phyloP scores from a whole-genome alignment of 1,140 invertebrate species.

The Copidosoma floridanum region DNA sequence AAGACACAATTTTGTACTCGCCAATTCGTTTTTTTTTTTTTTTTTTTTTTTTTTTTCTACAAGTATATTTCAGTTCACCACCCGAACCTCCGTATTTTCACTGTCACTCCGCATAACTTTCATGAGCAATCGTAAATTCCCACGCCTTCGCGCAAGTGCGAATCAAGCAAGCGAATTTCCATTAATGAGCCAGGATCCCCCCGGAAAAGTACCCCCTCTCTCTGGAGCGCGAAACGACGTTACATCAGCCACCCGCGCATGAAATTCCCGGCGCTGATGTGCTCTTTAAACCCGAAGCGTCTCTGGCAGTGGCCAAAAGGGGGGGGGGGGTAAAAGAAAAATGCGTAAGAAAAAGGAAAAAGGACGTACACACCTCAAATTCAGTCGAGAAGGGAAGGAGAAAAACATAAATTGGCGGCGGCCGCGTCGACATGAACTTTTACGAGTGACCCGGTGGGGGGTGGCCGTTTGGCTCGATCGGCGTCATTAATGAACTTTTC shows the following conservation, averaged over 20 bases:
- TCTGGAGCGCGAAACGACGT: neutral
- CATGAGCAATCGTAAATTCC: no score
- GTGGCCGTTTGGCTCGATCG: slow-evolving; percentile 9
- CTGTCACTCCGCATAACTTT: no score
- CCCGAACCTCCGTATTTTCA: neutral
- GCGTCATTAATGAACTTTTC: slow-evolving; percentile 19
- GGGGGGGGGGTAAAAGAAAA: neutral
- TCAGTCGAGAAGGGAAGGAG: neutral
- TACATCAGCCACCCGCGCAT: neutral
- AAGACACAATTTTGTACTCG: neutral
- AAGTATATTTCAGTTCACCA: neutral
- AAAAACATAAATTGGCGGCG: slow-evolving; percentile 9
- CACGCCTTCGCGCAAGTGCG: neutral
- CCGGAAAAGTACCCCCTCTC: neutral
- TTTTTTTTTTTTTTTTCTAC: neutral
- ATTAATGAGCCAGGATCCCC: neutral
- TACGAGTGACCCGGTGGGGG: slow-evolving; percentile 6
- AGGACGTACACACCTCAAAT: no score
- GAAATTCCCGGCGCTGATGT: neutral
- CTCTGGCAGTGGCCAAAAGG: no score
- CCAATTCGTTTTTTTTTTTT: no score
- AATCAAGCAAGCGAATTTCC: neutral
- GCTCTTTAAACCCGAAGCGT: neutral
- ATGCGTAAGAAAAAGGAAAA: neutral
- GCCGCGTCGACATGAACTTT: slow-evolving; percentile 17